Conservation (phyloP, 2,888 invertebrate species). For the Perizoma flavofasciatum region DNA sequence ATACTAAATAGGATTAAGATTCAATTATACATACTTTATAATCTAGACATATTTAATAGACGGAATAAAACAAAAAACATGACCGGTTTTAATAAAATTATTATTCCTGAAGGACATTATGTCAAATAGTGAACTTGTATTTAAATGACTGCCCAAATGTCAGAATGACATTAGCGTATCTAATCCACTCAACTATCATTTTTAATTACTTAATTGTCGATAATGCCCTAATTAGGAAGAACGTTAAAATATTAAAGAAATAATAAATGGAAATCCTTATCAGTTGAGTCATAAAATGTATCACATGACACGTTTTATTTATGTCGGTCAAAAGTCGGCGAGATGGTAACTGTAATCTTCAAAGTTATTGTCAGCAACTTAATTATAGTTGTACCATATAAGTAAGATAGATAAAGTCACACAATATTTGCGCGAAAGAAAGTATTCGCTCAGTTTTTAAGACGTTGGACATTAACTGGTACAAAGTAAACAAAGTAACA, state of each 20-base stretch:
- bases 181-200: background rate
- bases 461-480: no score
- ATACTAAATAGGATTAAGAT: no score
- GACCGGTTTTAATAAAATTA: background rate
- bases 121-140: background rate
- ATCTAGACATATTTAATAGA: no score
- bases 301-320: conserved; percentile 5
- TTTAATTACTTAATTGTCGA: conserved; percentile 15
- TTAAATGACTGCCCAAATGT: background rate
- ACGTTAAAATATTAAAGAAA: background rate
- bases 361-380: no score
- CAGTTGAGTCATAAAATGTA: background rate
- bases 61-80: background rate
- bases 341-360: conserved; percentile 1
- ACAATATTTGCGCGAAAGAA: no score
- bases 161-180: no score
- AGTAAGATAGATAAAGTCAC: no score
- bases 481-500: no score
- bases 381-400: no score
- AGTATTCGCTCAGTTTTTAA: no score
- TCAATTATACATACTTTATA: no score
- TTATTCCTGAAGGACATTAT: background rate
- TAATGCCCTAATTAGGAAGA: conserved; percentile 13
- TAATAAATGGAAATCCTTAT: conserved; percentile 5
- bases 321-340: conserved; percentile 13